Evolutionary conservation across 37 sponge, comb jelly and placozoan species (phyloP), one percentile per base, ranked within the genome.

Genomic region (Eunapius fragilis): DNA sequence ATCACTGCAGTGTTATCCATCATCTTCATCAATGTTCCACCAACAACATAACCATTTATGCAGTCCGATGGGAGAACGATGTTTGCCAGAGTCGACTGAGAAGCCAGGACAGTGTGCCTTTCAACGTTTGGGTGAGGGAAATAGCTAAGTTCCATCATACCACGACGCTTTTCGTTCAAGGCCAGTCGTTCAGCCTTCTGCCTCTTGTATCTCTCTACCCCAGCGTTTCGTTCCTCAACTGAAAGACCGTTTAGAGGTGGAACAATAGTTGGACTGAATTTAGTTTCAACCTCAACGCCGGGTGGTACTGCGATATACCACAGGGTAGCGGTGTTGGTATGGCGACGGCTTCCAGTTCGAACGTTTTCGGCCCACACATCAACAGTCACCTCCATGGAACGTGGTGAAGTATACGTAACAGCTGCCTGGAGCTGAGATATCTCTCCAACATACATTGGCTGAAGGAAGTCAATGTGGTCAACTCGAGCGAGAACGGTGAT

Each of bases 11-110:
- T 82, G 48, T 70, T 92, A 70, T 96, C 97, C 97, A 96, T 94
- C 87, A 94, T 91, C 88, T 96, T 96, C 97, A 96, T 96, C 35
- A 96, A 82, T 22, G 89, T 68, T 13, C 97, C 97, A 19, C 97
- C 97, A 79, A 76, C 81, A 69, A 93, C 48, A 74, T 86, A 80
- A 22, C 80, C 80, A 0, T 70, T 38, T 14, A 49, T 4, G 69
- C 97, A 96, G 83, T 96, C 97, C 2, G 91, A 89, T 9, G 97
- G 95, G 0, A 90, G 85, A 2, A 96, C 91, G 11, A 91, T 13
- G 25, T 94, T 93, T 28, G 80, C 84, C 26, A 94, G 89, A 2
- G 92, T 83, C 22, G 87, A 80, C 70, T 85, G 92, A 33, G 95
- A 94, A 19, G 36, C 31, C 37, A 77, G 69, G 0, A 86, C 83